Percentiles rank a stretch among this genome's conserved stretches.
phyloP scores from a whole-genome alignment of 2,113 vertebrate species.

The Paraplagusia blochii region DNA sequence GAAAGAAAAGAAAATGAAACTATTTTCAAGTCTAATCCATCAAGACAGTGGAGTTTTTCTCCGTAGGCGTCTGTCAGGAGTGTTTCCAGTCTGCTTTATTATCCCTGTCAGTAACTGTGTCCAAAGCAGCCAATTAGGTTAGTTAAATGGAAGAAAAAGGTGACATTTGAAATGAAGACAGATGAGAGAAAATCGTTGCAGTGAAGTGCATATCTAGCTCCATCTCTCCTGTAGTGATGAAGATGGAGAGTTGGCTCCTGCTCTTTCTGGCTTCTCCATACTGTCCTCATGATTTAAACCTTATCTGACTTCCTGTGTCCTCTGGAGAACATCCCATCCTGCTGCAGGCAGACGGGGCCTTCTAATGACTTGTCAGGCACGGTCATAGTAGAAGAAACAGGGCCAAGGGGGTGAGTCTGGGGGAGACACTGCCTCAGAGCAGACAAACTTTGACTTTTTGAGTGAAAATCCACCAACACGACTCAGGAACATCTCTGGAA shows the following conservation, averaged over 20 bases:
- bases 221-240: conserved; percentile 15
- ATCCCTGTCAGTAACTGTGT: conserved; percentile 3
- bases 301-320: conserved; percentile 48
- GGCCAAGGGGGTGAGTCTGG: conserved; percentile 41
- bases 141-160: neutral
- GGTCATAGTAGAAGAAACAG: conserved; percentile 33
- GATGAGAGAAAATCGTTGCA: conserved; percentile 3
- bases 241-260: conserved; percentile 6
- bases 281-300: conserved; percentile 50
- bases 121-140: neutral
- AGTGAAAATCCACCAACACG: conserved; percentile 50
- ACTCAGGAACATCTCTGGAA: conserved; percentile 39
- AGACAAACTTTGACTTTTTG: conserved; percentile 57
- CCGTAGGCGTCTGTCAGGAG: conserved; percentile 49
- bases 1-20: conserved; percentile 7
- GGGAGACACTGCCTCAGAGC: conserved; percentile 52
- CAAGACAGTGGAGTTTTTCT: conserved; percentile 22
- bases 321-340: conserved; percentile 48
- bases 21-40: conserved; percentile 12
- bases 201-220: neutral
- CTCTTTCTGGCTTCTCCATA: conserved; percentile 10
- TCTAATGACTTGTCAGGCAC: conserved; percentile 57
- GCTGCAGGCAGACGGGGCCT: conserved; percentile 41
- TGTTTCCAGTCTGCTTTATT: conserved; percentile 42
- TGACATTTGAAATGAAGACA: neutral